Evolutionary conservation across 2,113 vertebrate species (phyloP), one percentile per base, ranked within the genome.

Genomic region (Chaetura pelagica): DNA sequence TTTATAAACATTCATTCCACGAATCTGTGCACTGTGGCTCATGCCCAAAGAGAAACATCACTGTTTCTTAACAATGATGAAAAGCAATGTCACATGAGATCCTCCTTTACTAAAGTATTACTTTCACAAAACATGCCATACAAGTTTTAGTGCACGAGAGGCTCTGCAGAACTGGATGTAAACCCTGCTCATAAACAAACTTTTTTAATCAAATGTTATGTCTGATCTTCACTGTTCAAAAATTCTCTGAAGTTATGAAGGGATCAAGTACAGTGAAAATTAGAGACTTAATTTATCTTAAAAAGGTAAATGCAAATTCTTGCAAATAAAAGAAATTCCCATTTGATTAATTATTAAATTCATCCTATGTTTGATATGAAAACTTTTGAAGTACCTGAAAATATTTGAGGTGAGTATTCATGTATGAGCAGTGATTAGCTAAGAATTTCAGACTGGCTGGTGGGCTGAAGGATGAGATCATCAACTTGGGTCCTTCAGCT

Each of bases 381-480:
- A 97, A 97, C 90, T 87, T 72, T 8, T 83, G 62, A 88, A 68
- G 54, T 83, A 82, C 59, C 51, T 85, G 89, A 44, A 95, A 92
- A 91, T 90, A 94, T 62, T 90, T 64, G 59, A 91, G 91, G 40
- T 72, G 72, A 95, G 49, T 57, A 78, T 57, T 95, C 71, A 23
- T 77, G 82, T 93, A 80, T 67, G 85, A 95, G 93, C 66, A 94
- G 91, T 71, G 93, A 96, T 91, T 93, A 97, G 81, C 48, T 85
- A 86, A 93, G 93, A 97, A 96, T 61, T 90, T 91, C 90, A 96
- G 84, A 95, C 78, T 95, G 78, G 87, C 72, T 94, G 84, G 84
- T 94, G 29, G 89, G 84, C 85, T 97, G 96, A 97, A 96, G 96
- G 94, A 98, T 97, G 92, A 96, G 90, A 76, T 93, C 90, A 94